phyloP scores from a whole-genome alignment of 1,140 invertebrate species.

The Ips nitidus region DNA sequence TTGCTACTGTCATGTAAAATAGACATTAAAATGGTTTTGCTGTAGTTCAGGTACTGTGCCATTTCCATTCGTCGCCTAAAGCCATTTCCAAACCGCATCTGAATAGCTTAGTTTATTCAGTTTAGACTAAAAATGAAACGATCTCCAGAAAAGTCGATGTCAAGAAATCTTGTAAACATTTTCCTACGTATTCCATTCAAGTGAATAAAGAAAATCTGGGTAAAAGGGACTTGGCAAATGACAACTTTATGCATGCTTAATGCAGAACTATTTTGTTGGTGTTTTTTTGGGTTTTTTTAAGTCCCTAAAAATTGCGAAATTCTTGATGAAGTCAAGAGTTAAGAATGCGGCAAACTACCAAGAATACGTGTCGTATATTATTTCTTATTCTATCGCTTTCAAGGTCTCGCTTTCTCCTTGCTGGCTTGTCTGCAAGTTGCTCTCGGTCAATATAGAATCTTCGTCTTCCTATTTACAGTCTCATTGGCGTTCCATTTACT shows the following conservation, averaged over 20 bases:
- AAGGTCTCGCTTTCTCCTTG: conserved; percentile 18
- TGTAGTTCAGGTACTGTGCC: background rate
- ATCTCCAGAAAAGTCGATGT: conserved; percentile 13
- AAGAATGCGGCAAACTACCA: conserved; percentile 8
- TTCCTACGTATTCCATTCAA: conserved; percentile 9
- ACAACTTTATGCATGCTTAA: conserved; percentile 21
- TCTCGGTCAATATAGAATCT: conserved; percentile 17
- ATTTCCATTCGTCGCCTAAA: conserved; percentile 11
- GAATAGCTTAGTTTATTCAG: conserved; percentile 16
- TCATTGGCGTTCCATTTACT: conserved; percentile 6
- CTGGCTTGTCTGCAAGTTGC: conserved; percentile 9
- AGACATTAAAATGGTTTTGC: conserved; percentile 3
- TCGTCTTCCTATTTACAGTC: conserved; percentile 2
- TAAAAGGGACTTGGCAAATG: conserved; percentile 12
- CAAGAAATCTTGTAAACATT: conserved; percentile 19
- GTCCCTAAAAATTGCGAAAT: no score
- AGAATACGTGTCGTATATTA: background rate
- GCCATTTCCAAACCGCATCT: conserved; percentile 7
- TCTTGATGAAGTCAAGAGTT: background rate
- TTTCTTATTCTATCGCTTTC: conserved; percentile 11
- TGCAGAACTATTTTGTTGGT: conserved; percentile 7
- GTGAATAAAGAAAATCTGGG: conserved; percentile 15
- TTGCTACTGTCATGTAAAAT: background rate
- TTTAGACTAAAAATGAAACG: conserved; percentile 19
- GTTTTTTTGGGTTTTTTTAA: background rate